Evolutionary conservation across 1,140 invertebrate species (phyloP), one percentile per base, ranked within the genome.

Genomic region (Drosophila carrolli): DNA sequence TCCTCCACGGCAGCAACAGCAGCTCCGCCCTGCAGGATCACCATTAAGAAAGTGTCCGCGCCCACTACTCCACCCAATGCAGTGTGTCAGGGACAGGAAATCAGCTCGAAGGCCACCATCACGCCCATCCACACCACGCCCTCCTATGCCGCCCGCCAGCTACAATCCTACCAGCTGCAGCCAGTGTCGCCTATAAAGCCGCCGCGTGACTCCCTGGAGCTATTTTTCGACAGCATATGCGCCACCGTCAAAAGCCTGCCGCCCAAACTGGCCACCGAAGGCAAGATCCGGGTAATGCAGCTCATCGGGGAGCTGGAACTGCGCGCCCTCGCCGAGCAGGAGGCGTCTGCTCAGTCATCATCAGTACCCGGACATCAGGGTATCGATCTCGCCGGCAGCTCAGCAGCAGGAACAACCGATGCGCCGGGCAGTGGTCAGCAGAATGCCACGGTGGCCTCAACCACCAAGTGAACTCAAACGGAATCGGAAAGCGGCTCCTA

Each of bases 201-300:
- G 5, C 23, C 65, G 2, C 82, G 86, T 6, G 86, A 91, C 7
- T 88, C 86, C 0, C 74, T 91, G 7, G 90, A 91, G 53, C 71
- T 91, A 44, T 91, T 91, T 50, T 91, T 91, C 19, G 90, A 91
- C 47, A 91, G 90, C 73, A 84, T 91, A 29, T 85, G 86, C 23
- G 75, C 83, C 19, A 91, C 76, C 11, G 90, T 91, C 4, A 91
- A 91, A 47, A 35, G 35, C 0, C 46, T 91, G 43, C 90, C 90
- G 10, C 90, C 90, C 4, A 91, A 91, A 50, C 53, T 91, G 37
- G 90, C 86, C 6, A 82, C 90, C 5, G 90, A 91, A 50, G 83
- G 91, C 11, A 91, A 91, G 53, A 80, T 88, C 5, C 76, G 81
- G 6, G 84, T 91, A 8, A 91, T 90, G 74, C 90, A 91, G 38